phyloP scores from a whole-genome alignment of 2,888 invertebrate species.

The Diplolepis rosae region DNA sequence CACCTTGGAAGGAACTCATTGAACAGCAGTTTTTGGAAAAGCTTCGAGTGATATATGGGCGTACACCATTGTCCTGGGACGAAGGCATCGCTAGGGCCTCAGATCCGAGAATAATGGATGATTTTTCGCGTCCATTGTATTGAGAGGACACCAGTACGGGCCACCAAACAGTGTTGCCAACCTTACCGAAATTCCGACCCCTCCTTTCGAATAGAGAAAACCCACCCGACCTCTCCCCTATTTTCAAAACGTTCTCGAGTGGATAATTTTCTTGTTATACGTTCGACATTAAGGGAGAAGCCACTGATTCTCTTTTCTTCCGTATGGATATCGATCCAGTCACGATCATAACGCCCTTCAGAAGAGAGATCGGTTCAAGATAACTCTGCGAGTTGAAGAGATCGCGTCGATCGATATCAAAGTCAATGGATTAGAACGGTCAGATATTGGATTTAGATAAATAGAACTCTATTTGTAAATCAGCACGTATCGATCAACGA shows the following conservation, averaged over 20 bases:
- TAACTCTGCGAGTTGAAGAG: conserved; percentile 32
- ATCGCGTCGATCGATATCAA: conserved; percentile 51
- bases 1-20: conserved; percentile 58
- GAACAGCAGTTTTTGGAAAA: conserved; percentile 68
- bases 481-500: conserved; percentile 44
- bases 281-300: conserved; percentile 64
- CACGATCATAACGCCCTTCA: conserved; percentile 29
- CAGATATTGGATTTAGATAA: conserved; percentile 71
- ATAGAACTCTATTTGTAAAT: conserved; percentile 55
- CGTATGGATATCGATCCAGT: conserved; percentile 26
- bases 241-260: conserved; percentile 60
- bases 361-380: conserved; percentile 52
- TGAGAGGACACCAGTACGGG: conserved; percentile 55
- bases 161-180: conserved; percentile 63
- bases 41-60: conserved; percentile 72
- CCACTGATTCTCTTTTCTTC: conserved; percentile 33
- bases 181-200: conserved; percentile 55
- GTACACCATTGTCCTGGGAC: conserved; percentile 63
- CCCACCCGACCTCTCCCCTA: conserved; percentile 37
- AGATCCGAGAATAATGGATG: conserved; percentile 69
- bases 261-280: conserved; percentile 73
- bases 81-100: conserved; percentile 48
- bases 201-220: conserved; percentile 35
- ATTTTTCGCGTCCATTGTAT: conserved; percentile 72
- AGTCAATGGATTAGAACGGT: conserved; percentile 57